Evolutionary conservation across 2,888 invertebrate species (phyloP).

Genomic region (Hemithea aestivaria): DNA sequence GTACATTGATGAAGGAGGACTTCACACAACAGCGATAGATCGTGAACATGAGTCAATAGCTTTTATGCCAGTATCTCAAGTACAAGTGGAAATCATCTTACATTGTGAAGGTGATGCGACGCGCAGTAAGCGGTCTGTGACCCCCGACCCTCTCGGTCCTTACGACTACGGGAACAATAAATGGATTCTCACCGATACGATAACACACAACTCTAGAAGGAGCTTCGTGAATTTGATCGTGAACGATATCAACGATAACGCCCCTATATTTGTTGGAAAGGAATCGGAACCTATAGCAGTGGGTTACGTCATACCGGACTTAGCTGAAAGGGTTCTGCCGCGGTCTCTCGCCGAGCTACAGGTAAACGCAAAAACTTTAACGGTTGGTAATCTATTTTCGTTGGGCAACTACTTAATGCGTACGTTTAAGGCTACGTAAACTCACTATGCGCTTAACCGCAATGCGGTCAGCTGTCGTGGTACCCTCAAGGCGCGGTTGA

Average conservation of each 20-base stretch:
- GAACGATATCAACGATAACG: conserved; percentile 76
- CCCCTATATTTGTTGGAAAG: conserved; percentile 62
- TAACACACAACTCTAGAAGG: conserved; percentile 52
- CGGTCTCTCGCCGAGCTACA: conserved; percentile 62
- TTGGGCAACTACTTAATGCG: too few species aligned
- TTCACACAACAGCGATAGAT: conserved; percentile 58
- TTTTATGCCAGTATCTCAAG: conserved; percentile 67
- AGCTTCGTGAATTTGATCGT: conserved; percentile 71
- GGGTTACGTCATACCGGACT: conserved; percentile 64
- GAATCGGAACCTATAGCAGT: conserved; percentile 57
- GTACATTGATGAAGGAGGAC: conserved; percentile 55
- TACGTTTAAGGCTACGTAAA: too few species aligned
- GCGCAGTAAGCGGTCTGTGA: conserved; percentile 49
- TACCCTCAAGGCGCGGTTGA: too few species aligned
- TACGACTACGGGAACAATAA: conserved; percentile 58
- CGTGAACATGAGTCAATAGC: conserved; percentile 68
- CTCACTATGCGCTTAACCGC: too few species aligned
- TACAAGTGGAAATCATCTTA: conserved; percentile 64
- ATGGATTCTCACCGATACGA: conserved; percentile 65
- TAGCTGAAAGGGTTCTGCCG: conserved; percentile 59
- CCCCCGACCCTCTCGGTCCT: conserved; percentile 41
- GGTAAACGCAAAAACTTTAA: conserved; percentile 43
- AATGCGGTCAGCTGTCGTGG: too few species aligned
- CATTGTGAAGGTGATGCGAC: conserved; percentile 44
- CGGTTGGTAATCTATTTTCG: too few species aligned